phyloP scores from a whole-genome alignment of 2,888 invertebrate genomes.

The Xylophagus ater region DNA sequence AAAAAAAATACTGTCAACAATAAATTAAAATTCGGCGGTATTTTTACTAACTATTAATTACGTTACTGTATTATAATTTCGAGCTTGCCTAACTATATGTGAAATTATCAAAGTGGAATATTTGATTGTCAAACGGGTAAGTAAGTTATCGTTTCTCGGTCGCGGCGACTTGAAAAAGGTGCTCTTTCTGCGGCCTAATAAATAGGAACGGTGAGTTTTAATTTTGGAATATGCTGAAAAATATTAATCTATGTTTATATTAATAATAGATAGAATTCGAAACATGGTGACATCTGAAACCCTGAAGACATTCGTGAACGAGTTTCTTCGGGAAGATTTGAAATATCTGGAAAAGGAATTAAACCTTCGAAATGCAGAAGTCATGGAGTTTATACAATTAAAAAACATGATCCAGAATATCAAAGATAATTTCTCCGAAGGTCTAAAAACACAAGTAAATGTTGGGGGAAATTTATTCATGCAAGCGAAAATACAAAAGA shows the following conservation, averaged over 20 bases:
- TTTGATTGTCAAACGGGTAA: too few species aligned
- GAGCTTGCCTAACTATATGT: too few species aligned
- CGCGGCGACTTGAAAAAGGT: too few species aligned
- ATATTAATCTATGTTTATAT: background rate
- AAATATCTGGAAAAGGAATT: conserved; percentile 47
- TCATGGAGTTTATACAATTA: conserved; percentile 62
- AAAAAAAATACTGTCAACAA: too few species aligned
- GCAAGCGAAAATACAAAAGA: conserved; percentile 59
- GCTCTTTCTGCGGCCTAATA: too few species aligned
- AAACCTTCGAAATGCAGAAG: conserved; percentile 51
- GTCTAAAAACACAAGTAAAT: conserved; percentile 60
- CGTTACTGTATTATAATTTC: too few species aligned
- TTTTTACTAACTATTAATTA: too few species aligned
- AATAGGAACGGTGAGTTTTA: too few species aligned
- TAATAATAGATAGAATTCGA: conserved; percentile 1
- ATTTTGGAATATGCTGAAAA: too few species aligned
- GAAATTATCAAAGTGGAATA: too few species aligned
- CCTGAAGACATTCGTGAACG: conserved; percentile 62
- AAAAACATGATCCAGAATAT: conserved; percentile 58
- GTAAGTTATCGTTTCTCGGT: too few species aligned
- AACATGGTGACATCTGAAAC: conserved; percentile 16
- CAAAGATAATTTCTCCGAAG: conserved; percentile 43
- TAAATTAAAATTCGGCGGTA: too few species aligned
- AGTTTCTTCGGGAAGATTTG: conserved; percentile 62
- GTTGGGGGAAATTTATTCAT: conserved; percentile 77